Evolutionary conservation across 2,113 vertebrate species (phyloP).

Genomic region (Macheiramphus alcinus): DNA sequence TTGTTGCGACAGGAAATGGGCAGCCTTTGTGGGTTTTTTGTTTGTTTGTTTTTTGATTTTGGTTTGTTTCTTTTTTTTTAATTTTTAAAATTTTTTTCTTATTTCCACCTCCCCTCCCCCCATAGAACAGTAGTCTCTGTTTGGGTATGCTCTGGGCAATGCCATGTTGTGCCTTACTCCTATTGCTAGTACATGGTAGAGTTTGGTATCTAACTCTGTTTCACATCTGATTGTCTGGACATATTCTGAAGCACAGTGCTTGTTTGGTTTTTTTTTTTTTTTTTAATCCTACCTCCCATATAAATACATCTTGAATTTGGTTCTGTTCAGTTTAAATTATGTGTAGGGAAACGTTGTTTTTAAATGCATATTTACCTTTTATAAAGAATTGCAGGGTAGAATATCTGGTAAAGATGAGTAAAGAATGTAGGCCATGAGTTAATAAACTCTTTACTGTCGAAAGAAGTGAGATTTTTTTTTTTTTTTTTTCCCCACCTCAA

Average conservation of each 20-base stretch:
- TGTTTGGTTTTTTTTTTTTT: not conserved
- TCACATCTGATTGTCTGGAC: not conserved
- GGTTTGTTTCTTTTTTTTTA: not conserved
- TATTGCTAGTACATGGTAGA: not conserved
- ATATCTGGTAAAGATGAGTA: not conserved
- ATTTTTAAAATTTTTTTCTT: not conserved
- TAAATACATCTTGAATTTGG: not conserved
- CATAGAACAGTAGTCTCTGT: not conserved
- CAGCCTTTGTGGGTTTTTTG: not conserved
- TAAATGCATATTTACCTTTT: not conserved
- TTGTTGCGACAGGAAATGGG: not conserved
- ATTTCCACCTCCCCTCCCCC: too few relatives aligned
- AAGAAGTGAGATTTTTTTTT: not conserved
- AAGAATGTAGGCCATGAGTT: not conserved
- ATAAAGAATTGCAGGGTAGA: not conserved
- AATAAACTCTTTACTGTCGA: not conserved
- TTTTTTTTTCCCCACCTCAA: not conserved
- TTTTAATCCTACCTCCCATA: not conserved
- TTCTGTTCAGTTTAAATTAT: not conserved
- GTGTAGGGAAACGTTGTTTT: not conserved
- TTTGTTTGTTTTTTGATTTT: too few relatives aligned
- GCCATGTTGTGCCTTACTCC: not conserved
- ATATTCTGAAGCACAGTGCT: not conserved
- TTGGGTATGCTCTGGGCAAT: not conserved
- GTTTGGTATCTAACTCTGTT: not conserved